Conservation (phyloP, 2,888 invertebrate genomes). For the Lymantria monacha region DNA sequence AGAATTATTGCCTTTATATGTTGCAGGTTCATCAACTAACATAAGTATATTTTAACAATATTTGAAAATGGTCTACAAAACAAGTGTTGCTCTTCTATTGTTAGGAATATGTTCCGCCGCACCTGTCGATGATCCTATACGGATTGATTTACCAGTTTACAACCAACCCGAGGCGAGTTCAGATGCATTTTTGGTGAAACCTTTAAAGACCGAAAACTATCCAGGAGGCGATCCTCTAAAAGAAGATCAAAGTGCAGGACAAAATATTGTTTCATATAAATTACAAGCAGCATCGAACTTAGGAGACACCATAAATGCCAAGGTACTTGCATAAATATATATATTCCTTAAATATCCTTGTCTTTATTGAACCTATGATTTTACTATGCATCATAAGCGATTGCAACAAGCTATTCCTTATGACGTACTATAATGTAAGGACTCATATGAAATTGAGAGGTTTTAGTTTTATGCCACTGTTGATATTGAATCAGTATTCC, state of each 20-base stretch:
- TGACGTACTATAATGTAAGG: no score
- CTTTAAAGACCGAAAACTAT: conserved; percentile 49
- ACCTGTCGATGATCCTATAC: conserved; percentile 62
- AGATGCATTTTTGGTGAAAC: conserved; percentile 31
- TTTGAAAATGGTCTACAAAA: conserved; percentile 50
- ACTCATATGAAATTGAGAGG: no score
- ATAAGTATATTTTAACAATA: background rate
- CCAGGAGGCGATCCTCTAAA: conserved; percentile 42
- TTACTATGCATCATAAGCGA: background rate
- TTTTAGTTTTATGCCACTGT: no score
- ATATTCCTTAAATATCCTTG: no score
- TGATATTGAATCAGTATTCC: no score
- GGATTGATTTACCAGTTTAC: conserved; percentile 69
- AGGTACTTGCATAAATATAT: conserved; percentile 23
- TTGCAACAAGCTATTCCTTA: background rate
- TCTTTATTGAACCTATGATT: no score
- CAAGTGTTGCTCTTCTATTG: conserved; percentile 32
- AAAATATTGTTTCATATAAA: conserved; percentile 47
- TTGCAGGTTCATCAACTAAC: no score
- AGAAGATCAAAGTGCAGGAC: conserved; percentile 32
- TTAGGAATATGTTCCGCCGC: conserved; percentile 42
- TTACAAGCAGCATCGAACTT: conserved; percentile 43
- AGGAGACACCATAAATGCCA: conserved; percentile 34
- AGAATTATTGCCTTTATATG: no score
- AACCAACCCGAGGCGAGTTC: conserved; percentile 46